These are phyloP conservation scores for Amaurobius ferox DNA, from an alignment of 2,888 invertebrate genomes.

Conservation along the genomic window DNA sequence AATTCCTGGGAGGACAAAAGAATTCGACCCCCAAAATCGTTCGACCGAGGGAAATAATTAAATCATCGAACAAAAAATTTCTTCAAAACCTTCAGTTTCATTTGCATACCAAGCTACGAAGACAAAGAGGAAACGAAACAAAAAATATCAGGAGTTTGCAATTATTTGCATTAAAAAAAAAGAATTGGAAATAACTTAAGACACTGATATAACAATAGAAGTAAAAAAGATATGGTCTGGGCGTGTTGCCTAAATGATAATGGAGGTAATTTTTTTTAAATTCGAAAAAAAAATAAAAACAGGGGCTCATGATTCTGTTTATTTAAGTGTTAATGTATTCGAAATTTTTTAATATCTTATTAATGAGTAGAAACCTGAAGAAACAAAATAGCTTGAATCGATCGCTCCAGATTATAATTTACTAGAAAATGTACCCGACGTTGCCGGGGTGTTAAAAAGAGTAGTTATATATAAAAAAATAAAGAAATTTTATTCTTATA, in stretches of 20 bases:
- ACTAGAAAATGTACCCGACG: no score
- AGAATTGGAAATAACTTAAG: constrained; percentile 59
- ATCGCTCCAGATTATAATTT: no score
- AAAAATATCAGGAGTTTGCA: constrained; percentile 8
- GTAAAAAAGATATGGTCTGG: constrained; percentile 28
- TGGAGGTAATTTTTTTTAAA: constrained; percentile 49
- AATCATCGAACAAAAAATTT: constrained; percentile 46
- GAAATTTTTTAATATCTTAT: no score
- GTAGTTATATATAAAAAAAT: no score
- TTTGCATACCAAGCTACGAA: constrained; percentile 53
- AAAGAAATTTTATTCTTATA: no score
- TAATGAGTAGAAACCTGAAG: no score
- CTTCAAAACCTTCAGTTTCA: constrained; percentile 36
- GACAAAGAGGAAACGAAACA: constrained; percentile 17
- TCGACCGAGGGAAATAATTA: constrained; percentile 61
- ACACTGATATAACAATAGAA: constrained; percentile 65
- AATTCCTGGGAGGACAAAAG: constrained; percentile 50
- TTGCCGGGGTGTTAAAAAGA: no score
- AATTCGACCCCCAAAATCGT: constrained; percentile 43
- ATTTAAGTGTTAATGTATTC: no score
- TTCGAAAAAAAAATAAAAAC: no score
- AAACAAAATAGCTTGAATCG: no score
- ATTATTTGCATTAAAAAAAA: constrained; percentile 67
- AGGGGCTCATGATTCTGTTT: no score
- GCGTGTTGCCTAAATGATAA: constrained; percentile 48